Evolutionary conservation across 2,797 vertebrate genomes (phyloP), one percentile per base, ranked within the genome.

Genomic region (Vespertilio murinus): DNA sequence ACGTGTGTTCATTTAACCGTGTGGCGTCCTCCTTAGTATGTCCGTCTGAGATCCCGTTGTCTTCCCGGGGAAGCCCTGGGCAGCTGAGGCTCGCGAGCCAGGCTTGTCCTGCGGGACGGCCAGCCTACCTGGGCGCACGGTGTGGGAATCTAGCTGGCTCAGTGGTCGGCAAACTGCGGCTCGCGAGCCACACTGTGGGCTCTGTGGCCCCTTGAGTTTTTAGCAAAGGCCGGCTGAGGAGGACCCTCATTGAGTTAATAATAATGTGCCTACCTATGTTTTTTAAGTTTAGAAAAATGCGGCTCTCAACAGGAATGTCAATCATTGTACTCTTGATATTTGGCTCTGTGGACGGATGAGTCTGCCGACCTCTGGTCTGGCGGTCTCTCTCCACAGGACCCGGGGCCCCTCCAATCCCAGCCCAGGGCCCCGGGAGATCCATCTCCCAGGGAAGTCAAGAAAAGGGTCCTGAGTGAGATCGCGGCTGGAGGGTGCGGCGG

Each of bases 1-100:
- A 35, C 14, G 30, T 25, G 3, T 18, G 22, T 52, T n/a, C 30
- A 11, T 22, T 2, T 47, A 0, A 7, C 2, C 30, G 11, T 3
- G 25, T 5, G 8, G 73, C 13, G 3, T 6, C 47, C 2, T 64
- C n/a, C 28, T 30, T 30, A 28, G 59, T 6, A 14, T 30, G 25
- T 52, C 13, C 9, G 16, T 69, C 52, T 54, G 42, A 59, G 45
- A 40, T 10, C 22, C 38, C 3, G 3, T 38, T 40, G 35, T 35
- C 33, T 80, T 65, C 35, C 33, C n/a, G 33, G 9, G 4, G 5
- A 28, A 67, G 22, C 9, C 23, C 56, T 16, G 23, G 65, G 42
- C 56, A 59, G 73, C 42, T 35, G 45, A 33, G 18, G 38, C 40
- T 49, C 35, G 8, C 7, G 7, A 90, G 33, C 20, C n/a, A 23